Base-by-base conservation (phyloP, 2,113 vertebrate genomes). In the Equus przewalskii region DNA sequence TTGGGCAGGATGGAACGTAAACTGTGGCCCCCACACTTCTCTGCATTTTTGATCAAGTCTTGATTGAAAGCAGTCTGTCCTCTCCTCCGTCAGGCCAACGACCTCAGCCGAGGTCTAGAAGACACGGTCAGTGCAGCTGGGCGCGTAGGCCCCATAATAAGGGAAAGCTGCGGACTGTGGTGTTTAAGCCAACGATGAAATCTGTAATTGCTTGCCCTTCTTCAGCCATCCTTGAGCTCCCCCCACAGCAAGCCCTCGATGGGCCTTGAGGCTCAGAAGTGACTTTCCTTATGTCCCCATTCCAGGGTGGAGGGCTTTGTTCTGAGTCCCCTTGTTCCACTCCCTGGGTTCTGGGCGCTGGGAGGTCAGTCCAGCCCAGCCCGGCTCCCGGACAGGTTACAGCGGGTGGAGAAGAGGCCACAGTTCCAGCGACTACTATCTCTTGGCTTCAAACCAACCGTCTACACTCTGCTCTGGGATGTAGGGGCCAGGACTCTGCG, bases 21-120 rank as follows among this genome's bases (percentile, higher is more conserved):
- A 46, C 46, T 1, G 2, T 11, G 58, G n/a, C 1, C 0, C 56
- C 41, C 3, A 9, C 0, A 0, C 44, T 56, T 12, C 44, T 33
- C 62, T 22, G 7, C n/a, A 21, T 46, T 82, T 41, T 46, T 87
- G 67, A 60, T n/a, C 4, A 18, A 30, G 46, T 62, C 82, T 84
- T 51, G 36, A 15, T 83, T 87, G n/a, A 2, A 36, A 26, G 86
- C 6, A 13, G 24, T 67, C 24, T 28, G 2, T 58, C 46, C 49
- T 84, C 36, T 41, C 24, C 15, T 62, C 3, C 3, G 30, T n/a
- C 36, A 26, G 73, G 54, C 6, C 19, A 51, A 0, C 14, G 49
- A 62, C 78, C 56, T 36, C n/a, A 44, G 9, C 11, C 21, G 5
- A 75, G 81, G 60, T 49, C 51, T 26, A 7, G 62, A 30, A 83